phyloP scores from a whole-genome alignment of 2,888 invertebrate genomes.

The Drosophila diplacantha region DNA sequence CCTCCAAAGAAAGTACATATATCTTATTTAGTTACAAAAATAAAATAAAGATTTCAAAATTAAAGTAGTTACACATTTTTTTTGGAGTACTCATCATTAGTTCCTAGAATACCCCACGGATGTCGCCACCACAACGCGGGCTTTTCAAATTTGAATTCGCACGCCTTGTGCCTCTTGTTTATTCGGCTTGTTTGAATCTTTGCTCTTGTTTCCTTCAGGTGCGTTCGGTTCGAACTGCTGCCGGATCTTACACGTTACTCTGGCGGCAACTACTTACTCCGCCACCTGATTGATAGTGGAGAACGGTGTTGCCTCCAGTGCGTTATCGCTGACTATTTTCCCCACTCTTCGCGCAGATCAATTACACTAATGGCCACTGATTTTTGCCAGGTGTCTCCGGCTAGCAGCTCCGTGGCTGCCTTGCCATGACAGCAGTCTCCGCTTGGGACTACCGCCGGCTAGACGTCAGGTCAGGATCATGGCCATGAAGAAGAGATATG shows the following conservation, averaged over 20 bases:
- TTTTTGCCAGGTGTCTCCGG: conserved; percentile 28
- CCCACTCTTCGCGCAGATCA: conserved; percentile 2
- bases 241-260: conserved; percentile 3
- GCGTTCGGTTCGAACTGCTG: conserved; percentile 1
- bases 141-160: too few species aligned
- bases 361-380: conserved; percentile 35
- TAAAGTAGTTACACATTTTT: background rate
- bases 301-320: conserved; percentile 42
- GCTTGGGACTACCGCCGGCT: conserved; percentile 11
- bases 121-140: too few species aligned
- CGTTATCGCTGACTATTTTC: conserved; percentile 34
- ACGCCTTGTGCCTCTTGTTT: background rate
- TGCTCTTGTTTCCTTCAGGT: background rate
- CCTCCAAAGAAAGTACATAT: background rate
- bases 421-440: conserved; percentile 31
- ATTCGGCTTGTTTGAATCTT: background rate
- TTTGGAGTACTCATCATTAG: too few species aligned
- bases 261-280: background rate
- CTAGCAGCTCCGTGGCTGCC: conserved; percentile 23
- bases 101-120: too few species aligned
- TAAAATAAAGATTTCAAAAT: background rate
- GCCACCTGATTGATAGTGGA: conserved; percentile 53
- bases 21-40: background rate
- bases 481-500: conserved; percentile 67
- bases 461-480: conserved; percentile 37